These are phyloP conservation scores for Rallus crepitans DNA, from an alignment of 2,797 vertebrate species.

Conservation along the genomic window DNA sequence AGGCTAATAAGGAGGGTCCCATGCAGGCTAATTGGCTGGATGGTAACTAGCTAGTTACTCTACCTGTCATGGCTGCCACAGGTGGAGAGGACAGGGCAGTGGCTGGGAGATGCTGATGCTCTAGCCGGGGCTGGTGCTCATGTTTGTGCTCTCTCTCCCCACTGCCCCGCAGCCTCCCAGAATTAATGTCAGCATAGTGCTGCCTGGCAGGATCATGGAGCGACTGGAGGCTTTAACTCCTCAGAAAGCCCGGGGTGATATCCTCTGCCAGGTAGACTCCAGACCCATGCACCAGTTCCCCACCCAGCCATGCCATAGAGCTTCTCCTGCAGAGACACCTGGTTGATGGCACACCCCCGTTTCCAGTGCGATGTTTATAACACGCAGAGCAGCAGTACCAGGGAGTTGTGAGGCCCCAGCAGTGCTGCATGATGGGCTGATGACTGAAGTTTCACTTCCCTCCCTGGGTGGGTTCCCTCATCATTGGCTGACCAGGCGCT, in stretches of 20 bases:
- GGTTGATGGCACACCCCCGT: accelerated
- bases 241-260: accelerated
- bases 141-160: accelerated
- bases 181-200: accelerated
- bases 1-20: neutral
- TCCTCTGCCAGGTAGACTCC: neutral
- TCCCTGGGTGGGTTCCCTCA: accelerated
- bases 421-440: accelerated
- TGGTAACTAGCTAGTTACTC: neutral
- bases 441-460: neutral
- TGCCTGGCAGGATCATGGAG: accelerated
- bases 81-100: neutral
- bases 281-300: accelerated
- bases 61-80: neutral
- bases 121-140: neutral
- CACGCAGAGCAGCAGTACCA: accelerated
- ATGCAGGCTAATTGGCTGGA: neutral
- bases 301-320: neutral
- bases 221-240: neutral
- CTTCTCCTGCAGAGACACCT: neutral
- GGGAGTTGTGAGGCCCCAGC: accelerated
- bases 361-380: neutral
- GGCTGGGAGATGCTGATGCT: neutral
- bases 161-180: neutral
- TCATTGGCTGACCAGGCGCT: accelerated